These are phyloP conservation scores for Cyprinella venusta DNA, from an alignment of 2,797 vertebrate genomes.

Conservation along the genomic window DNA sequence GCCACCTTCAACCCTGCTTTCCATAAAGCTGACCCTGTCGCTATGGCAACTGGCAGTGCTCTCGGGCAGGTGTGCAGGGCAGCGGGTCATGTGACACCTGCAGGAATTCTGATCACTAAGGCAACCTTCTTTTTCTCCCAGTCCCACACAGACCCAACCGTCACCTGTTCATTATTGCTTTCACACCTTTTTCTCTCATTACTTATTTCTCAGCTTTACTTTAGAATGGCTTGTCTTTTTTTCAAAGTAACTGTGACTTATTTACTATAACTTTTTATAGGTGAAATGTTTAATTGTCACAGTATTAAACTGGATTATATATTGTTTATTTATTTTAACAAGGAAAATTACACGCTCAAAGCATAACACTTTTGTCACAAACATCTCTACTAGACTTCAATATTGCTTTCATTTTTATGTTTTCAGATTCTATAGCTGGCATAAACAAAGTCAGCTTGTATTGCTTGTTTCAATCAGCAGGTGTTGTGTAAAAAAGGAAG, in stretches of 20 bases:
- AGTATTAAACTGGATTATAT: neutral
- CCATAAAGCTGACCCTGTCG: constrained; percentile 79
- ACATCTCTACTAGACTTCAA: neutral
- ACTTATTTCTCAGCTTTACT: constrained; percentile 16
- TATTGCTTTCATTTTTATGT: neutral
- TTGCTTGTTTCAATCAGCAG: neutral
- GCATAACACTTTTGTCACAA: neutral
- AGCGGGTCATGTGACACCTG: constrained; percentile 81
- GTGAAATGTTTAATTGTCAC: neutral
- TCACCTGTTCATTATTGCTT: constrained; percentile 36
- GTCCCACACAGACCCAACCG: constrained; percentile 67
- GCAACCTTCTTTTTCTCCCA: constrained; percentile 71
- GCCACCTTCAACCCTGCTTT: constrained; percentile 75
- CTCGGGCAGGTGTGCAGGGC: constrained; percentile 82
- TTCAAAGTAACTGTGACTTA: neutral
- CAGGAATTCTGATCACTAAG: constrained; percentile 74
- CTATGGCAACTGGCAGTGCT: constrained; percentile 82
- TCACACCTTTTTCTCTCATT: constrained; percentile 35
- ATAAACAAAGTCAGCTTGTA: constrained; percentile 1
- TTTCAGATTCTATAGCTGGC: neutral
- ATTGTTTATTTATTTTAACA: neutral
- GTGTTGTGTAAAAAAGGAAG: constrained; percentile 20
- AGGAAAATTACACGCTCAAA: neutral
- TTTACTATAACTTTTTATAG: neutral
- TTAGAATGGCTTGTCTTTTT: neutral